Percentiles rank a stretch among this genome's conserved stretches.
Evolutionary conservation across 2,113 vertebrate species (phyloP).

Genomic region (Callochromis pleurospilus): DNA sequence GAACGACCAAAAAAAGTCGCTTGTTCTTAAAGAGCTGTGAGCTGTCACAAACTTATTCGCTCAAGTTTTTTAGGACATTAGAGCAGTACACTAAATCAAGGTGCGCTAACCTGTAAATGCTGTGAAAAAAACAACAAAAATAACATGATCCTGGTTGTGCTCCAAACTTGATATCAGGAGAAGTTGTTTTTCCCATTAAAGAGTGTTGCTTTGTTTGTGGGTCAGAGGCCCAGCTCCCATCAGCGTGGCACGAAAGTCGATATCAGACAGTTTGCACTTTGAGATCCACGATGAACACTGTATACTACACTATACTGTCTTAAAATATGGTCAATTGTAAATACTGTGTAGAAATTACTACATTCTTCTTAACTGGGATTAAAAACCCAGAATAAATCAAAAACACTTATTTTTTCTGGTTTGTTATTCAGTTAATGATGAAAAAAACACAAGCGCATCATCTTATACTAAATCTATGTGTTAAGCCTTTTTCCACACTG

Average conservation of each 20-base stretch:
- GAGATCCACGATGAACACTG: background rate
- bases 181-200: background rate
- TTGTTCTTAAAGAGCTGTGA: background rate
- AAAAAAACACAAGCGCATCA: background rate
- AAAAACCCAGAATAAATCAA: background rate
- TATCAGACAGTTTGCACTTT: background rate
- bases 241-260: background rate
- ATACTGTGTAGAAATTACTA: background rate
- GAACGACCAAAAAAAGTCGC: background rate
- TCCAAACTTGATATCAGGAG: background rate
- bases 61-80: background rate
- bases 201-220: background rate
- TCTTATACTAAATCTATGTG: background rate
- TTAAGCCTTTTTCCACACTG: background rate
- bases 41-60: rapidly evolving
- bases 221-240: background rate
- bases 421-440: background rate
- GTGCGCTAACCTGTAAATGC: background rate
- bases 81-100: background rate
- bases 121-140: background rate
- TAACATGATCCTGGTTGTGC: rapidly evolving
- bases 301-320: background rate
- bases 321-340: background rate
- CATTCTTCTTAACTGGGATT: background rate
- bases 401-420: background rate